Base-by-base conservation (phyloP, 2,888 invertebrate genomes). In the Leucoptera coffeella region DNA sequence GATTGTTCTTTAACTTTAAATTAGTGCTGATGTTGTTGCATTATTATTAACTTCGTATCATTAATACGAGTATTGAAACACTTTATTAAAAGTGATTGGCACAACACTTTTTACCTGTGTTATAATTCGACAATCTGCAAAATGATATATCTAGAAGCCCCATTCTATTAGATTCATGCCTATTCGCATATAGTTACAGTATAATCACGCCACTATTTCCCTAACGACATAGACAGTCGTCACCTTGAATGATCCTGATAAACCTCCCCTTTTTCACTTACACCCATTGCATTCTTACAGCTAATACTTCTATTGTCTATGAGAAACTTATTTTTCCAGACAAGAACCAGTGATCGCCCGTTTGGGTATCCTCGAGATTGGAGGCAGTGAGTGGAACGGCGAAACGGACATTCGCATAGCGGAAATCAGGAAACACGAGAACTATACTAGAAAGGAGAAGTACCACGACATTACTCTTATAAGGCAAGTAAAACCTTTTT, bases 381-480 rank as follows among this genome's bases (percentile, higher is more conserved):
- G 57, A 1, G 38, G 34, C 6, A 38, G 14, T 25, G 12, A 25
- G 2, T 59, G 43, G 32, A 44, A 54, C 29, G 33, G 37, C 0
- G 39, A 48, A 0, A 47, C 54, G 0, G 71, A 71, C 35, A 41
- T 42, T 13, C 40, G 42, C 14, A 44, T 71, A 28, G 42, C 39
- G 1, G 33, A 50, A 13, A 50, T 49, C 20, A 48, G 48, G 25
- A 26, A 37, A 2, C 54, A 67, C 27, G 67, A 69, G 0, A 33
- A 42, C 2, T 67, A 64, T 34, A 49, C 39, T 9, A 47, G 50
- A 19, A 40, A 40, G 7, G 43, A 47, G 29, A 65, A 67, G 34
- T 71, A 71, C 31, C 47, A 71, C 36, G 71, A 71, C 34, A 31
- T 71, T 14, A 56, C 60, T 2, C 38, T 71, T 6, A 23, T 71